Evolutionary conservation across 2,113 vertebrate species (phyloP).

Genomic region (Otis tarda): DNA sequence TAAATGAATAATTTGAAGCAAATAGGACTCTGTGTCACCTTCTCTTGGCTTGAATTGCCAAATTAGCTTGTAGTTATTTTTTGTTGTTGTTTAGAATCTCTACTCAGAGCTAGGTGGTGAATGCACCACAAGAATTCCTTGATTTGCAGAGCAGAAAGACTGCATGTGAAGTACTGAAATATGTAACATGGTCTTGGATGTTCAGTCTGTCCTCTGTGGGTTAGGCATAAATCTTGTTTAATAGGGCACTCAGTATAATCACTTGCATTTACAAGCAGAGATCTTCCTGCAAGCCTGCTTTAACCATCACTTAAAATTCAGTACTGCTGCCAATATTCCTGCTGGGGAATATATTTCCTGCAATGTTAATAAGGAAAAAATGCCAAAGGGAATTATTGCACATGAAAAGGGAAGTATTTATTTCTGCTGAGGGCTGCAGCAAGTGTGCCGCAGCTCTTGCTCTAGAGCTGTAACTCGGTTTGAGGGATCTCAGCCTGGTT

Average conservation of each 20-base stretch:
- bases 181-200: background rate
- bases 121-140: background rate
- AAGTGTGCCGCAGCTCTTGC: background rate
- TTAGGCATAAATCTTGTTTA: background rate
- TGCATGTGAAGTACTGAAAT: background rate
- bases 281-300: background rate
- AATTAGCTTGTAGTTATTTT: background rate
- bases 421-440: background rate
- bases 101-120: background rate
- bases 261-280: conserved; percentile 12
- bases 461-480: background rate
- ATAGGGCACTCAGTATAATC: background rate
- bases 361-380: conserved; percentile 13
- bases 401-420: background rate
- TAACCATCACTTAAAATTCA: conserved; percentile 32
- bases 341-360: background rate
- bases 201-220: background rate
- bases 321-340: background rate
- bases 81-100: background rate
- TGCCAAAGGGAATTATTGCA: background rate
- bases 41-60: background rate
- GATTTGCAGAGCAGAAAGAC: background rate
- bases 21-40: background rate
- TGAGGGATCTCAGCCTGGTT: background rate
- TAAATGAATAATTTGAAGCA: background rate